These are phyloP conservation scores for Ricordea florida DNA, from an alignment of 92 coral and sea anemone species.

Conservation along the genomic window DNA sequence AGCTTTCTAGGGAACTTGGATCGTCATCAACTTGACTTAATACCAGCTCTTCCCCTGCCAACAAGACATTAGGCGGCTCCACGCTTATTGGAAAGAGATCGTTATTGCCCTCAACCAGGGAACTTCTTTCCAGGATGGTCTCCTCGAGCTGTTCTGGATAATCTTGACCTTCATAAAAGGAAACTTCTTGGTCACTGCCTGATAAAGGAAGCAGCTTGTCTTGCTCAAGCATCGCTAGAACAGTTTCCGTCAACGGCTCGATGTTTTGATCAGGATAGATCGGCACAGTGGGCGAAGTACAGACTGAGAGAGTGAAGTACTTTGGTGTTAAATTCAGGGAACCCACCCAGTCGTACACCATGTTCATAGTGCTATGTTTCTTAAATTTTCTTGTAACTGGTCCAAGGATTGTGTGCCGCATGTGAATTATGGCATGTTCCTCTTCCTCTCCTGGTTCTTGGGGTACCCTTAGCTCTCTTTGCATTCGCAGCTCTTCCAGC, in stretches of 20 bases:
- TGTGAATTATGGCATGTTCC: neutral
- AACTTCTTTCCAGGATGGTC: too few relatives aligned
- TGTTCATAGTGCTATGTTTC: neutral
- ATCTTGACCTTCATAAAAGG: too few relatives aligned
- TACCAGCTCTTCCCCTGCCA: too few relatives aligned
- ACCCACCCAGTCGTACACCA: conserved; percentile 29
- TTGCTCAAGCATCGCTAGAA: too few relatives aligned
- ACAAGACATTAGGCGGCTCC: too few relatives aligned
- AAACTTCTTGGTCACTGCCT: neutral
- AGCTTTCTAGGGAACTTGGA: too few relatives aligned
- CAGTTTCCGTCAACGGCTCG: neutral
- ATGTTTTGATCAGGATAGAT: neutral
- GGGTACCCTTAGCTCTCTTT: neutral
- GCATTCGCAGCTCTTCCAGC: neutral
- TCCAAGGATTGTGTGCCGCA: conserved; percentile 1
- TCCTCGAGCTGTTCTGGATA: too few relatives aligned
- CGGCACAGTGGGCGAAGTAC: neutral
- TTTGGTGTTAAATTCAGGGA: conserved; percentile 9
- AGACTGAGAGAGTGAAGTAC: neutral
- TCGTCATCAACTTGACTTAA: too few relatives aligned
- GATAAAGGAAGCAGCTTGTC: neutral
- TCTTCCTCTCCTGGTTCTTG: neutral
- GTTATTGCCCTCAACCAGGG: too few relatives aligned
- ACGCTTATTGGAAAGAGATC: too few relatives aligned
- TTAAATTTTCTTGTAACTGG: neutral